Base-by-base conservation (phyloP, 1,140 invertebrate genomes). In the Rhizoglyphus robini region DNA sequence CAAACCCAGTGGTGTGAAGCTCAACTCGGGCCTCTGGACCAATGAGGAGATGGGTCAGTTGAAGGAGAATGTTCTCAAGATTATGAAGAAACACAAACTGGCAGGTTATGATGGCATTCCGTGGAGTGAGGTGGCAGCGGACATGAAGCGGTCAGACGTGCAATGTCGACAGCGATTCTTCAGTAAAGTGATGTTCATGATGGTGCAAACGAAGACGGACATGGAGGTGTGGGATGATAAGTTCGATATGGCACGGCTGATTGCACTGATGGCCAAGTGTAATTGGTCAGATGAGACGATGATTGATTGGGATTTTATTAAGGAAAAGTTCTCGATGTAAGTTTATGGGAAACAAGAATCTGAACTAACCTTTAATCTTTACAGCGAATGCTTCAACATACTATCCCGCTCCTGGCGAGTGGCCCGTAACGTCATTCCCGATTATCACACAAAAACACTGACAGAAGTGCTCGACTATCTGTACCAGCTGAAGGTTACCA, bases 301-400 rank as follows among this genome's bases (percentile, higher is more conserved):
- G 32, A 60, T 60, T 27, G 58, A 60, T 27, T 60, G 58, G 58
- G 58, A 60, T 46, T 60, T 29, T 60, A 60, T 60, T n/a, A 60
- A 60, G 30, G 58, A 60, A 46, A 34, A 60, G 27, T 60, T 60
- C 29, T 60, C 58, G 15, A 54, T 54, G 51, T 54, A 25, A 54
- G 51, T 54, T 8, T 54, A 8, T 54, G 23, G 8, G 15, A 8
- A 27, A 8, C 15, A 25, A 54, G 23, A 5, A 8, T 32, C 20
- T 20, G 15, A 27, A 27, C 51, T 54, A 54, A 54, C 23, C 8
- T 54, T 54, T 54, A 8, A 25, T 27, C 23, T 8, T 32, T 32
- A 8, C 30, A 60, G 58, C 15, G 29, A 32, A 20, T 60, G 27
- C 29, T 60, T 60, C 58, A 60, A 60, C 27, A 60, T 60, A 34